These are phyloP conservation scores for Mungos mungo DNA, from an alignment of 2,113 vertebrate genomes.

Conservation along the genomic window DNA sequence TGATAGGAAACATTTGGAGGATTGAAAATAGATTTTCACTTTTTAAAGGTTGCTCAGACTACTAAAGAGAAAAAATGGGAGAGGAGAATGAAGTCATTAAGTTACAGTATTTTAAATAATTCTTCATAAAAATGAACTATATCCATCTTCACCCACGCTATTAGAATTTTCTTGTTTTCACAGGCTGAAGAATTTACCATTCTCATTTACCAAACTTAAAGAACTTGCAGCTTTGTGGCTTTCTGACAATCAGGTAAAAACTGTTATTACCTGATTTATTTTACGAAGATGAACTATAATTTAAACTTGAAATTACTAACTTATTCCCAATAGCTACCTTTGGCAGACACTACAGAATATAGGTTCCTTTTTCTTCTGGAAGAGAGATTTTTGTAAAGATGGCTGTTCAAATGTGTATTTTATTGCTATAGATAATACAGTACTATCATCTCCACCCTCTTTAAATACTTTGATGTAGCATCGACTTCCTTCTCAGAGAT, in stretches of 20 bases:
- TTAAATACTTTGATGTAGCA: background rate
- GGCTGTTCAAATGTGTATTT: background rate
- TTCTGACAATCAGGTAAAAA: conserved; percentile 98
- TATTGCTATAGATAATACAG: background rate
- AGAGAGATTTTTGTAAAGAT: background rate
- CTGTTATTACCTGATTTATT: conserved; percentile 32
- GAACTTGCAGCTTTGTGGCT: conserved; percentile 99
- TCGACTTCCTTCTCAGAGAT: conserved; percentile 1
- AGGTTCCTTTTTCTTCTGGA: background rate
- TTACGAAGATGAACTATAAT: background rate
- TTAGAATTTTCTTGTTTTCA: conserved; percentile 64
- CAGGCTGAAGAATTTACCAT: conserved; percentile 98
- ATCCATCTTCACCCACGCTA: background rate
- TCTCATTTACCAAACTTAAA: conserved; percentile 98
- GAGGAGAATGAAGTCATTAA: background rate
- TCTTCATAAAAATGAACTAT: background rate
- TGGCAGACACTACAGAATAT: background rate
- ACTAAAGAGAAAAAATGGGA: background rate
- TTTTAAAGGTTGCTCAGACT: background rate
- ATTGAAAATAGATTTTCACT: background rate
- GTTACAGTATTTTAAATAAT: background rate
- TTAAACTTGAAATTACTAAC: conserved; percentile 22
- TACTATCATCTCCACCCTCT: background rate
- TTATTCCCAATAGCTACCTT: background rate
- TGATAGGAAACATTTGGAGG: background rate